Percentiles rank a stretch among this genome's conserved stretches.
Conservation (phyloP, 2,888 invertebrate genomes). For the Ophion ellenae region DNA sequence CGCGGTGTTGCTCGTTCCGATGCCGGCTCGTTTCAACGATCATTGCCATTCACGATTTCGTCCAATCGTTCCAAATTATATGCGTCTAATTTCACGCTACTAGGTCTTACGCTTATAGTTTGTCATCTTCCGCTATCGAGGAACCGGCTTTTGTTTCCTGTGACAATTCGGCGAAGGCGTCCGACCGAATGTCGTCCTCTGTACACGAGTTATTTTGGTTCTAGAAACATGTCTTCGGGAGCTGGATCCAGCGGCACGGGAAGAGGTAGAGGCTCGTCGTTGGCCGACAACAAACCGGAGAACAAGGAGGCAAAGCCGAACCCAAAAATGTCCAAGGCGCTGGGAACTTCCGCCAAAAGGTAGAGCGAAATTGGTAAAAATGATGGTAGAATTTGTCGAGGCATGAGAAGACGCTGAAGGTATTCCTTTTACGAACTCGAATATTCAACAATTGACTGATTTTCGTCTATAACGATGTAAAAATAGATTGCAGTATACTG, state of each 20-base stretch:
- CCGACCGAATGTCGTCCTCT: not conserved
- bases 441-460: too few relatives aligned
- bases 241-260: slow-evolving; percentile 87
- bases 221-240: slow-evolving; percentile 84
- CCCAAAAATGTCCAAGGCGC: slow-evolving; percentile 96
- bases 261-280: slow-evolving; percentile 85
- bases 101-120: not conserved
- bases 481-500: too few relatives aligned
- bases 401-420: too few relatives aligned
- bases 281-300: slow-evolving; percentile 90
- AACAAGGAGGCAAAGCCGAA: slow-evolving; percentile 93
- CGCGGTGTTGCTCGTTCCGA: not conserved
- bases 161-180: not conserved
- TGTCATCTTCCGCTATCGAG: not conserved
- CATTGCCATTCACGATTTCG: not conserved
- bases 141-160: not conserved
- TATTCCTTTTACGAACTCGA: too few relatives aligned
- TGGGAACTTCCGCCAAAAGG: slow-evolving; percentile 96
- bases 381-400: not conserved
- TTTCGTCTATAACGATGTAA: too few relatives aligned
- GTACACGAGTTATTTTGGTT: not conserved
- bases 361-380: slow-evolving; percentile 68
- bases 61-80: not conserved
- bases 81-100: not conserved
- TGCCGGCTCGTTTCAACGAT: not conserved